These are phyloP conservation scores for Minunthozetes semirufus DNA, from an alignment of 2,888 invertebrate genomes.

Conservation along the genomic window DNA sequence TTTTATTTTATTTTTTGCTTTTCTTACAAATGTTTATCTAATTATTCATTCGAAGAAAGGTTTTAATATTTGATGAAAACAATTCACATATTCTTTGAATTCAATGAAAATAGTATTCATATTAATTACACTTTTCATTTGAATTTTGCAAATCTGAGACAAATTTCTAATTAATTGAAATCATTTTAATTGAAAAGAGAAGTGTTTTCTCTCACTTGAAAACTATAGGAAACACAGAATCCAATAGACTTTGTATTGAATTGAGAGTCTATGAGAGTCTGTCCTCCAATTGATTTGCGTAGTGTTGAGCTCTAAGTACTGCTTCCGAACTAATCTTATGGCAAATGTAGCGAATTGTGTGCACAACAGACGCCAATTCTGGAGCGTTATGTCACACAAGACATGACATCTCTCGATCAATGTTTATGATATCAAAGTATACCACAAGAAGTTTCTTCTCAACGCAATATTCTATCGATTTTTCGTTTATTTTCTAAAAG, in stretches of 20 bases:
- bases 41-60: neutral
- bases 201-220: neutral
- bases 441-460: neutral
- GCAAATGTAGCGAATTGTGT: neutral
- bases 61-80: conserved; percentile 8
- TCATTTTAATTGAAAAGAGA: neutral
- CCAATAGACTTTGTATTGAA: neutral
- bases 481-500: neutral
- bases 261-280: neutral
- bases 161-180: neutral
- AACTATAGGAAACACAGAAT: neutral
- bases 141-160: neutral
- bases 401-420: conserved; percentile 21
- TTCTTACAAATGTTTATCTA: neutral
- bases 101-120: neutral
- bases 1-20: too few species aligned
- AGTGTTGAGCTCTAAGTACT: conserved; percentile 2
- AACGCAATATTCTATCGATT: neutral
- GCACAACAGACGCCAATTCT: neutral
- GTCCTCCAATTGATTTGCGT: neutral
- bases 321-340: neutral
- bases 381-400: neutral
- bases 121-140: neutral
- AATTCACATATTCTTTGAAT: neutral
- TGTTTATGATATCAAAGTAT: neutral